Evolutionary conservation across 2,113 vertebrate species (phyloP).

Genomic region (Hippocampus abdominalis): DNA sequence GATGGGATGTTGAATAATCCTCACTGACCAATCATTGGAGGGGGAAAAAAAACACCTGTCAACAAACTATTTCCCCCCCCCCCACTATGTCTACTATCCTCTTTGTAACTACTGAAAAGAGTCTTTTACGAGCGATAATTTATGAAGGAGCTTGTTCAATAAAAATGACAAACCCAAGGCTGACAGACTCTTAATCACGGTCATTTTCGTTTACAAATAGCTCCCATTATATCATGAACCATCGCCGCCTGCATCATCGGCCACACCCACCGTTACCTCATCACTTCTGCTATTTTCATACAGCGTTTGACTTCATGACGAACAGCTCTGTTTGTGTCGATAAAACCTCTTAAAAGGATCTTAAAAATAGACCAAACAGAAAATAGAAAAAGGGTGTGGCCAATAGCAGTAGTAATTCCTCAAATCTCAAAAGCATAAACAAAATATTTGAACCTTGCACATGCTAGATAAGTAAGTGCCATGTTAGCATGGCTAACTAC

Average conservation of each 20-base stretch:
- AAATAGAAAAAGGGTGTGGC: not conserved
- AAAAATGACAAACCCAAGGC: slow-evolving; percentile 63
- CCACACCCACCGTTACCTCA: not conserved
- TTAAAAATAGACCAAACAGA: not conserved
- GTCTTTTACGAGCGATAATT: slow-evolving; percentile 95
- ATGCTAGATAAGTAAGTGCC: no score
- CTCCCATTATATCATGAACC: not conserved
- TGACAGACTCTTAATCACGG: not conserved
- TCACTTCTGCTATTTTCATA: not conserved
- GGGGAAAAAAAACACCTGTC: not conserved
- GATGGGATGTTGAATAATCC: slow-evolving; percentile 11
- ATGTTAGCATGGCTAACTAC: no score
- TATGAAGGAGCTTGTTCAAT: slow-evolving; percentile 94
- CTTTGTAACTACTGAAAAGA: slow-evolving; percentile 85
- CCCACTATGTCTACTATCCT: slow-evolving; percentile 57
- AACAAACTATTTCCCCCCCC: slow-evolving; percentile 22
- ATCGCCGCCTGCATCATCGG: not conserved
- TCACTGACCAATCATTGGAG: not conserved
- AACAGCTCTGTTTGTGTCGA: not conserved
- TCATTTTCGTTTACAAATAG: not conserved
- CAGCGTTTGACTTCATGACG: not conserved
- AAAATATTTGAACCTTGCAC: no score
- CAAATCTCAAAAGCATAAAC: no score
- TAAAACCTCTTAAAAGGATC: not conserved
- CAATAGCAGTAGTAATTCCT: not conserved